Percentiles rank a stretch among this genome's conserved stretches.
These are phyloP conservation scores for Acleris cristana DNA, from an alignment of 2,888 invertebrate genomes.

Conservation along the genomic window DNA sequence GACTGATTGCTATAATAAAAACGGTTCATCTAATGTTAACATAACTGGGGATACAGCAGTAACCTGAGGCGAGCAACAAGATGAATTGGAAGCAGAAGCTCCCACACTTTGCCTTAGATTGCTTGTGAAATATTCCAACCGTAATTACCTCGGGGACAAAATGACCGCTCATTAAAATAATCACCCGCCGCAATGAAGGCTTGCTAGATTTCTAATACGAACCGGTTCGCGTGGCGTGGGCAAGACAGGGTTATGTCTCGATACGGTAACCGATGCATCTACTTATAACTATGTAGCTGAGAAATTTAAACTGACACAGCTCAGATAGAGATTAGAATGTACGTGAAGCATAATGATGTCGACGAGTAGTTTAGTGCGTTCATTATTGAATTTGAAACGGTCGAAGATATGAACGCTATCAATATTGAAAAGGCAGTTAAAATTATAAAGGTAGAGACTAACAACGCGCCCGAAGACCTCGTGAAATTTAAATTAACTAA, in stretches of 20 bases:
- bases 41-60: not conserved
- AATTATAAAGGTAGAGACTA: not conserved
- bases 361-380: too few species aligned
- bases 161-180: constrained; percentile 75
- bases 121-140: constrained; percentile 48
- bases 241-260: constrained; percentile 26
- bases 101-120: constrained; percentile 33
- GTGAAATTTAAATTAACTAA: constrained; percentile 5
- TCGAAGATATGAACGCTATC: not conserved
- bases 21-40: constrained; percentile 6
- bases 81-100: constrained; percentile 25
- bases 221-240: constrained; percentile 36
- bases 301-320: not conserved
- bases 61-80: not conserved
- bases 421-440: too few species aligned
- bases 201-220: constrained; percentile 59
- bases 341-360: not conserved
- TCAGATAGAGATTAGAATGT: not conserved
- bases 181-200: constrained; percentile 55
- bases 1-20: constrained; percentile 8
- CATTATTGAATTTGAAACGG: too few species aligned
- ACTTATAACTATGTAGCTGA: not conserved
- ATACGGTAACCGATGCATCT: constrained; percentile 22
- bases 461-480: not conserved
- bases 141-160: constrained; percentile 69